Conservation (phyloP, 2,888 invertebrate genomes). For the Chrysodeixis includens region DNA sequence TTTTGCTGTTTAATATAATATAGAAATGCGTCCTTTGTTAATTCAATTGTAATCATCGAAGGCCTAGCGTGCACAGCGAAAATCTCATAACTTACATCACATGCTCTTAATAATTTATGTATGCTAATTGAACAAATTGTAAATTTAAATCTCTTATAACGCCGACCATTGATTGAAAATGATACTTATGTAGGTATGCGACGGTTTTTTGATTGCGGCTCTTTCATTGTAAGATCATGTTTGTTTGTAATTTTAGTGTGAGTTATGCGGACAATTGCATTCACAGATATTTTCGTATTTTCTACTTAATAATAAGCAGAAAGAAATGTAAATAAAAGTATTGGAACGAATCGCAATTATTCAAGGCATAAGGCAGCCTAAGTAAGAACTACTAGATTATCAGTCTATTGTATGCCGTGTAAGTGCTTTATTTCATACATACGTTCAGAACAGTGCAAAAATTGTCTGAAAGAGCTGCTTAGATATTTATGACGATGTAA, state of each 20-base stretch:
- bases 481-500: too few species aligned
- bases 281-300: conserved; percentile 35
- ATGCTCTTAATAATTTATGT: background rate
- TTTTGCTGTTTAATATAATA: background rate
- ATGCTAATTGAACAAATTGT: background rate
- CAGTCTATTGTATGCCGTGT: too few species aligned
- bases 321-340: conserved; percentile 51
- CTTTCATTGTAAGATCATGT: conserved; percentile 28
- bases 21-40: background rate
- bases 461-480: too few species aligned
- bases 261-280: conserved; percentile 26
- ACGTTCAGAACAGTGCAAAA: too few species aligned
- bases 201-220: conserved; percentile 35
- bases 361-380: too few species aligned
- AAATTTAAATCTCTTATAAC: background rate
- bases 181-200: conserved; percentile 11
- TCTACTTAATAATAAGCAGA: conserved; percentile 20
- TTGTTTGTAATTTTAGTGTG: conserved; percentile 38
- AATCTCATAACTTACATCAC: background rate
- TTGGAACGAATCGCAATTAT: background rate
- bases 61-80: background rate
- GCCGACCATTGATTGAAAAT: conserved; percentile 5
- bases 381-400: too few species aligned
- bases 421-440: too few species aligned
- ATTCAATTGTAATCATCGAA: background rate